phyloP scores from a whole-genome alignment of 2,888 invertebrate species.

The Orthosia cruda region DNA sequence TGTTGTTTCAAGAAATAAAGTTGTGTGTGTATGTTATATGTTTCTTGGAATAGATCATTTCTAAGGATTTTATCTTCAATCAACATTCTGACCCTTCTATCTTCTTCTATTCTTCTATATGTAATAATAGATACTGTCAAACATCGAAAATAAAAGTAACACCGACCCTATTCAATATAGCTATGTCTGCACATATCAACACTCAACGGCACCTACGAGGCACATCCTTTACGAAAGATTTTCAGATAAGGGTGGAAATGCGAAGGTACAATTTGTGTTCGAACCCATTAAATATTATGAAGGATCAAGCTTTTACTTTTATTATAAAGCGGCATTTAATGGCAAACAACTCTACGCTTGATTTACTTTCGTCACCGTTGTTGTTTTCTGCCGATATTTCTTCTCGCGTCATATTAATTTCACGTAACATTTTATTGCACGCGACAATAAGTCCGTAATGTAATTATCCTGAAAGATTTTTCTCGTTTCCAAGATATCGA shows the following conservation, averaged over 20 bases:
- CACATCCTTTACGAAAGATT: slow-evolving; percentile 8
- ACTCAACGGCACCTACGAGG: not conserved
- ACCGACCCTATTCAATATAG: slow-evolving; percentile 23
- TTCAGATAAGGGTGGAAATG: slow-evolving; percentile 14
- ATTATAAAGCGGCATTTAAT: slow-evolving; percentile 34
- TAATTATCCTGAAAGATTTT: slow-evolving; percentile 26
- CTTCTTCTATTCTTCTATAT: too few species aligned
- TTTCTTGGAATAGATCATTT: not conserved
- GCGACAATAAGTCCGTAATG: slow-evolving; percentile 3
- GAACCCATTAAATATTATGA: slow-evolving; percentile 48
- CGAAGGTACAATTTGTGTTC: slow-evolving; percentile 27
- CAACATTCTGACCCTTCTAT: not conserved
- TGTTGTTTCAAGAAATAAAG: too few species aligned
- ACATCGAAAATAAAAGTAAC: slow-evolving; percentile 6
- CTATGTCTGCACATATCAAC: slow-evolving; percentile 18
- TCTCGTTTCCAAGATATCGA: slow-evolving; percentile 34
- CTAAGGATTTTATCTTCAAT: slow-evolving; percentile 22
- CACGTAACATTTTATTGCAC: slow-evolving; percentile 1
- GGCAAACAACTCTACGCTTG: not conserved
- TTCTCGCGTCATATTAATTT: not conserved
- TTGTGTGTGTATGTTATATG: too few species aligned
- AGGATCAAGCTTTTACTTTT: slow-evolving; percentile 27
- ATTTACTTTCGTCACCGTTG: not conserved
- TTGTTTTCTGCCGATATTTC: not conserved
- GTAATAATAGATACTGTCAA: slow-evolving; percentile 17